Evolutionary conservation across 2,113 vertebrate species (phyloP), one percentile per base, ranked within the genome.

Genomic region (Carollia perspicillata): DNA sequence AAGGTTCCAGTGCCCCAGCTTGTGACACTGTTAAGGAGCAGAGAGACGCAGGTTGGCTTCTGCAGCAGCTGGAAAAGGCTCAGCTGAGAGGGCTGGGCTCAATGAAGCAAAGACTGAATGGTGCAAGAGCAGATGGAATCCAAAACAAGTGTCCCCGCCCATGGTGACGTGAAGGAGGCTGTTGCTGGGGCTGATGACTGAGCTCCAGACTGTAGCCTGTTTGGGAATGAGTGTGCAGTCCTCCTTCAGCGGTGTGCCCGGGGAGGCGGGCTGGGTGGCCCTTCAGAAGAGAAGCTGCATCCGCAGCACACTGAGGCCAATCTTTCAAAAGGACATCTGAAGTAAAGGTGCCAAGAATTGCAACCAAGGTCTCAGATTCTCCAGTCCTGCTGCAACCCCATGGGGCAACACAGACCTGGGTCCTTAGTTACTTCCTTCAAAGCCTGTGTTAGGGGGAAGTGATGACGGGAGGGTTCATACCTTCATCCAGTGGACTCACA

Each of bases 371-470:
- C 42, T 77, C 44, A 47, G 47, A 37, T 44, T 84, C 88, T 63
- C 84, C 44, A 33, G 1, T 47, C 37, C 66, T 53, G 28, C 37
- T 71, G 60, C 53, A 8, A 2, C 53, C 14, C 42, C 20, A 16
- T 20, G 28, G 63, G 22, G 14, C 37, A 6, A 51, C 63, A 17
- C 22, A 66, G 7, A 22, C 53, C 26, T 16, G 74, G 66, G n/a
- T n/a, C 44, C 85, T n/a, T 13, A 16, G 44, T 91, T 55, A 58
- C 71, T 63, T 44, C 40, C 85, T 95, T 58, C 35, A 51, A 58
- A 94, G 10, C 53, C 77, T 53, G 2, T 49, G 20, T 3, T 14
- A 35, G 53, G 22, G 8, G 9, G 53, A 30, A 37, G 13, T 51
- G 69, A 65, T 79, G 63, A 44, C 4, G 20, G 49, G 55, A n/a